phyloP scores from a whole-genome alignment of 2,888 invertebrate genomes.

The Agonopterix subpropinquella region DNA sequence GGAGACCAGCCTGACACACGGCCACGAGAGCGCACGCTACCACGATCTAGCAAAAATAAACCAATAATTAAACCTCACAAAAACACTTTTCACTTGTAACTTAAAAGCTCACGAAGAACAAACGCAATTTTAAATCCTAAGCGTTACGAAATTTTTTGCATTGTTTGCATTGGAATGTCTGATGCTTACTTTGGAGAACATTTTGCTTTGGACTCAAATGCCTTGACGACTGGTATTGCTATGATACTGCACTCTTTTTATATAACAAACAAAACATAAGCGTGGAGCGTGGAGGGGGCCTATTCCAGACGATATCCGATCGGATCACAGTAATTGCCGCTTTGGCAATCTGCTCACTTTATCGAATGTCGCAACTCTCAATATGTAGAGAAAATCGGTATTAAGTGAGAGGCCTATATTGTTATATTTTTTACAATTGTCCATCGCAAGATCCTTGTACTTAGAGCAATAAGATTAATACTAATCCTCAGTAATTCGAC shows the following conservation, averaged over 20 bases:
- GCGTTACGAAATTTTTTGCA: neutral
- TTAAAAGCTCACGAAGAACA: neutral
- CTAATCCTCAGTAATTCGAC: conserved; percentile 2
- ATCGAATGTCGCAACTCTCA: conserved; percentile 58
- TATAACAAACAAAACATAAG: conserved; percentile 71
- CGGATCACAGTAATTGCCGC: conserved; percentile 66
- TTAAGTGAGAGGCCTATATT: conserved; percentile 51
- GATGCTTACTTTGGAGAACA: conserved; percentile 69
- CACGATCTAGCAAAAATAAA: conserved; percentile 34
- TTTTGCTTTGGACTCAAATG: conserved; percentile 65
- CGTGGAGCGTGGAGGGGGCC: conserved; percentile 48
- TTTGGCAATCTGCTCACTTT: conserved; percentile 66
- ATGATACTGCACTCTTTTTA: conserved; percentile 66
- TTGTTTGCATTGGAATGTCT: neutral
- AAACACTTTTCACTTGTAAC: neutral
- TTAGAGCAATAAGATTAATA: neutral
- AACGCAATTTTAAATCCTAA: neutral
- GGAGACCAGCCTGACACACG: conserved; percentile 52
- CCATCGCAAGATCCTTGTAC: neutral
- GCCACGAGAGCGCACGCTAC: conserved; percentile 51
- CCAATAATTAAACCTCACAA: neutral
- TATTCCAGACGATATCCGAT: conserved; percentile 68
- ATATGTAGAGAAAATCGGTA: conserved; percentile 57
- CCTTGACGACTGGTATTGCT: conserved; percentile 59
- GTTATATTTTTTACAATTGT: conserved; percentile 24